These are phyloP conservation scores for Xestia c-nigrum DNA, from an alignment of 2,888 invertebrate genomes.

Conservation along the genomic window DNA sequence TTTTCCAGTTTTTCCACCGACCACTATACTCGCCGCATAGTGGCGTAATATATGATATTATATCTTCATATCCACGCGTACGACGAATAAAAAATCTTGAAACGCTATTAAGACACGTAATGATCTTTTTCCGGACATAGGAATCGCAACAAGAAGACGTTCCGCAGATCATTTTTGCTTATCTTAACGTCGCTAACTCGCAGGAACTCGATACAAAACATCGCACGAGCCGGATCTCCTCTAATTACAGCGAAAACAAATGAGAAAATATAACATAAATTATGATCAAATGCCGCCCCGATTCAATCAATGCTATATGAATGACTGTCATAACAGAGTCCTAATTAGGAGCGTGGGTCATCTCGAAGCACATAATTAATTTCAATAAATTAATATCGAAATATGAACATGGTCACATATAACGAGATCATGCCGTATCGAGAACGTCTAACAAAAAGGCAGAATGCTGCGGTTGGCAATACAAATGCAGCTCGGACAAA, in stretches of 20 bases:
- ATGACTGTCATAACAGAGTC: slow-evolving; percentile 77
- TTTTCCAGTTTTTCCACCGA: slow-evolving; percentile 78
- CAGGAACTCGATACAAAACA: slow-evolving; percentile 70
- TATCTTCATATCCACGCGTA: slow-evolving; percentile 65
- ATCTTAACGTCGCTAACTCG: slow-evolving; percentile 70
- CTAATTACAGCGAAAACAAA: slow-evolving; percentile 76
- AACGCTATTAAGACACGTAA: slow-evolving; percentile 61
- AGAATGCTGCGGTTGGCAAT: slow-evolving; percentile 77
- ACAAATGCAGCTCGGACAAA: slow-evolving; percentile 82
- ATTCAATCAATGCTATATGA: slow-evolving; percentile 78
- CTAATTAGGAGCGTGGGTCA: slow-evolving; percentile 77
- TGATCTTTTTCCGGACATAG: slow-evolving; percentile 66
- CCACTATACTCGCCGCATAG: slow-evolving; percentile 59
- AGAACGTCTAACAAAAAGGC: slow-evolving; percentile 77
- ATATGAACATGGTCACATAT: slow-evolving; percentile 74
- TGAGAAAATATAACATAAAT: slow-evolving; percentile 81
- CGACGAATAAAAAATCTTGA: slow-evolving; percentile 60
- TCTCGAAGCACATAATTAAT: slow-evolving; percentile 75
- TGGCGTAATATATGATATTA: slow-evolving; percentile 58
- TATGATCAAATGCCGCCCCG: slow-evolving; percentile 71
- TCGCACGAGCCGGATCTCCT: slow-evolving; percentile 66
- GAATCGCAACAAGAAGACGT: slow-evolving; percentile 65
- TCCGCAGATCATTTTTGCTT: slow-evolving; percentile 56
- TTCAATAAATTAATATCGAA: slow-evolving; percentile 83
- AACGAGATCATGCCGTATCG: slow-evolving; percentile 72